Percentiles rank a stretch among this genome's conserved stretches.
phyloP scores from a whole-genome alignment of 2,888 invertebrate genomes.

The Spodoptera picta region DNA sequence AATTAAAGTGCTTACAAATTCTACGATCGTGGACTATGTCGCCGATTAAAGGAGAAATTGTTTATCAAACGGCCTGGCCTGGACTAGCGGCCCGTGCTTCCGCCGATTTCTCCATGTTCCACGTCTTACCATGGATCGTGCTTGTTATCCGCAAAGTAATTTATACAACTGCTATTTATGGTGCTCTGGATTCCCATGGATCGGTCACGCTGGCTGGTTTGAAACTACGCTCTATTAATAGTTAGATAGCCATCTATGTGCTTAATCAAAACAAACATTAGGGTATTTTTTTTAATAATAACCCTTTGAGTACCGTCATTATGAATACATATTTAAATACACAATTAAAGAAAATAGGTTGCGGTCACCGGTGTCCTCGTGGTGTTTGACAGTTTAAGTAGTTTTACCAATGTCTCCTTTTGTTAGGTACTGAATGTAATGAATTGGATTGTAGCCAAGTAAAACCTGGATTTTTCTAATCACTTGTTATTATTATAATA shows the following conservation, averaged over 20 bases:
- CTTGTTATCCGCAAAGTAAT: slow-evolving; percentile 52
- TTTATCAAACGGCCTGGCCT: slow-evolving; percentile 46
- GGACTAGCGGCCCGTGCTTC: slow-evolving; percentile 62
- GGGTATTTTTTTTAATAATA: background rate
- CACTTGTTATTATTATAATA: too few species aligned
- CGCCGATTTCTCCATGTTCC: slow-evolving; percentile 64
- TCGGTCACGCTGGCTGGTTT: slow-evolving; percentile 45
- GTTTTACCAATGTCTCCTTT: too few species aligned
- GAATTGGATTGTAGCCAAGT: too few species aligned
- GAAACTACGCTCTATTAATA: slow-evolving; percentile 32
- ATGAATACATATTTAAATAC: too few species aligned
- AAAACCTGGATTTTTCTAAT: too few species aligned
- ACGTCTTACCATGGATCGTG: slow-evolving; percentile 42
- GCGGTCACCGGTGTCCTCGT: too few species aligned
- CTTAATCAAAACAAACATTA: slow-evolving; percentile 39
- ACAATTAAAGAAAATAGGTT: too few species aligned
- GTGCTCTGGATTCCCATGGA: slow-evolving; percentile 51
- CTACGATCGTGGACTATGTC: slow-evolving; percentile 13
- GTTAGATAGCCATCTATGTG: slow-evolving; percentile 2
- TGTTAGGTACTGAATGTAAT: too few species aligned
- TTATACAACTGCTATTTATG: slow-evolving; percentile 58
- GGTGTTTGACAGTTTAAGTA: too few species aligned
- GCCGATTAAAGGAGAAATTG: slow-evolving; percentile 53
- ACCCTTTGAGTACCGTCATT: too few species aligned
- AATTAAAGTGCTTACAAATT: slow-evolving; percentile 23